phyloP scores from a whole-genome alignment of 2,113 vertebrate genomes.

The Aspidoscelis tigris region DNA sequence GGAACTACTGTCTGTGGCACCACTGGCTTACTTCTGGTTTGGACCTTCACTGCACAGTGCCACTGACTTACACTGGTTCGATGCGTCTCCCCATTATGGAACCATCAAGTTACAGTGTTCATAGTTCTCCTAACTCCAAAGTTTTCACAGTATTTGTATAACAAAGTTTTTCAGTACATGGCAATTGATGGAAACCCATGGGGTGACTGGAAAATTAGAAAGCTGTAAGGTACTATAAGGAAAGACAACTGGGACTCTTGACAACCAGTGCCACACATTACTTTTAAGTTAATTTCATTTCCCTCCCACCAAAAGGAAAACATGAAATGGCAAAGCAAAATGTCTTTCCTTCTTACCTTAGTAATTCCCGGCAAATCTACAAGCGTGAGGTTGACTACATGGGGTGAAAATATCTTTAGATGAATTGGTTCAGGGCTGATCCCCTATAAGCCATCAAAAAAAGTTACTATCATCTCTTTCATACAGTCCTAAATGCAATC shows the following conservation, averaged over 20 bases:
- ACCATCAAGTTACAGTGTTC: too few species aligned
- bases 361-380: slow-evolving; percentile 98
- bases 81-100: too few species aligned
- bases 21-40: too few species aligned
- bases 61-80: too few species aligned
- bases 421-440: slow-evolving; percentile 97
- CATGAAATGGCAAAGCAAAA: not conserved
- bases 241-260: not conserved
- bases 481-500: not conserved
- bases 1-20: too few species aligned
- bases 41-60: too few species aligned
- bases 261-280: not conserved
- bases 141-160: too few species aligned
- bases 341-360: slow-evolving; percentile 81
- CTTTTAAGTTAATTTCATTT: not conserved
- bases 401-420: slow-evolving; percentile 95
- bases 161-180: too few species aligned
- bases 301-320: not conserved
- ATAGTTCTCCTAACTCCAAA: too few species aligned
- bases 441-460: slow-evolving; percentile 79
- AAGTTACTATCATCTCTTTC: not conserved
- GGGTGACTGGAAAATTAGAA: too few species aligned
- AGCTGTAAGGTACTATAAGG: too few species aligned
- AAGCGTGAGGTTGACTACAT: slow-evolving; percentile 95
- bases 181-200: too few species aligned